A percentile compares a stretch with the other conserved stretches of the same genome.
Conservation (phyloP, 1,140 invertebrate species). For the Zaprionus davidi region DNA sequence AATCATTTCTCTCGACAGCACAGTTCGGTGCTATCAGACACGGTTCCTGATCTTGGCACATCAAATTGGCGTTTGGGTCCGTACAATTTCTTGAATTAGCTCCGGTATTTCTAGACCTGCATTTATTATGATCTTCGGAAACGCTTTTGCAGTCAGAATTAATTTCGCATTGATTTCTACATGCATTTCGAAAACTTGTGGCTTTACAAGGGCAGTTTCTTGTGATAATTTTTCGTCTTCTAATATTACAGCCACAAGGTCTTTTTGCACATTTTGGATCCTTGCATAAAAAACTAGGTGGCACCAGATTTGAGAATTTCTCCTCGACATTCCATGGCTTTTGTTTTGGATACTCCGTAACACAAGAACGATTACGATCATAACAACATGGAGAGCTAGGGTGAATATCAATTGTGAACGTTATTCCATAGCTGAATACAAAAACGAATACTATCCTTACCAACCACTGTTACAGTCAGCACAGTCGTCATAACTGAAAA, state of each 20-base stretch:
- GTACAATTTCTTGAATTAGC: neutral
- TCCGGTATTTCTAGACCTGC: neutral
- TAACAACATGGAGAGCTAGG: neutral
- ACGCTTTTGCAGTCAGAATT: neutral
- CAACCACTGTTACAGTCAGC: neutral
- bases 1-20: neutral
- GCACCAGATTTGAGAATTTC: constrained; percentile 57
- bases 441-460: neutral
- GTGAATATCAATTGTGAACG: neutral
- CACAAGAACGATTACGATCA: constrained; percentile 1
- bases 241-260: neutral
- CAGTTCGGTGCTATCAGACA: too few relatives aligned
- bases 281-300: constrained; percentile 52
- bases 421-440: neutral
- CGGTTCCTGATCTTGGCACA: neutral
- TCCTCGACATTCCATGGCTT: constrained; percentile 19
- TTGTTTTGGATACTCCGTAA: neutral
- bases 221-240: neutral
- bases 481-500: constrained; percentile 7
- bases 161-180: too few relatives aligned
- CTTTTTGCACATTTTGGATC: constrained; percentile 19
- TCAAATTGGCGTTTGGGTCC: neutral
- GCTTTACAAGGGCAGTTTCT: constrained; percentile 18
- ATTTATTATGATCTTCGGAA: neutral
- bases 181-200: neutral